A percentile compares a stretch with the other conserved stretches of the same genome.
These are phyloP conservation scores for Liodrosophila aerea DNA, from an alignment of 2,888 invertebrate species.

Conservation along the genomic window DNA sequence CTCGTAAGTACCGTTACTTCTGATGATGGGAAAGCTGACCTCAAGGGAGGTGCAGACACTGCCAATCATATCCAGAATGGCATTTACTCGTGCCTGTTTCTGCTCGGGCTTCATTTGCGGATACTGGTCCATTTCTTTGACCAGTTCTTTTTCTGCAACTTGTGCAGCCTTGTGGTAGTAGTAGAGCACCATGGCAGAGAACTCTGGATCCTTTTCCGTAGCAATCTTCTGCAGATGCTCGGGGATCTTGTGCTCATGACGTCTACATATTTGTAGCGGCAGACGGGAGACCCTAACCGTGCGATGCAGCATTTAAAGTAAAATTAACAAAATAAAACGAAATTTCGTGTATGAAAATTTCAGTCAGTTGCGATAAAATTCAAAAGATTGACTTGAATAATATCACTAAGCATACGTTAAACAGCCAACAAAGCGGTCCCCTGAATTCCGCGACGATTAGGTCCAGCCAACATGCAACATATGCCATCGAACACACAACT, in stretches of 20 bases:
- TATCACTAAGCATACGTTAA: no score
- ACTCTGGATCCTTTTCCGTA: constrained; percentile 66
- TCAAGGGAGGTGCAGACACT: constrained; percentile 68
- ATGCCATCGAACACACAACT: no score
- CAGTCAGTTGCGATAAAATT: no score
- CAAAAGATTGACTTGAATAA: no score
- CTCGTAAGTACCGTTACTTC: constrained; percentile 72
- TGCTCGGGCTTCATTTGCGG: constrained; percentile 61
- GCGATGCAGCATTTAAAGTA: no score
- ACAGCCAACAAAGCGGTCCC: no score
- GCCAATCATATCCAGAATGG: constrained; percentile 75
- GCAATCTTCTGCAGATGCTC: constrained; percentile 66
- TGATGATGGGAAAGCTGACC: constrained; percentile 77
- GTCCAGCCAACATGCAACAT: no score
- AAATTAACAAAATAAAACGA: no score
- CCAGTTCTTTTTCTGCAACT: constrained; percentile 69
- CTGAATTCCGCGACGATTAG: no score
- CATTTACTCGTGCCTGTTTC: constrained; percentile 67
- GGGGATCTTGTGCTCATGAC: constrained; percentile 72
- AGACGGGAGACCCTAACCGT: no score
- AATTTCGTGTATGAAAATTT: no score
- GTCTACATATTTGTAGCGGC: background rate
- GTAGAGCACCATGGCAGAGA: constrained; percentile 79
- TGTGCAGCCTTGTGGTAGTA: constrained; percentile 79
- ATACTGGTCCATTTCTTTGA: constrained; percentile 73